phyloP scores from a whole-genome alignment of 2,113 vertebrate species.

The Podilymbus podiceps region DNA sequence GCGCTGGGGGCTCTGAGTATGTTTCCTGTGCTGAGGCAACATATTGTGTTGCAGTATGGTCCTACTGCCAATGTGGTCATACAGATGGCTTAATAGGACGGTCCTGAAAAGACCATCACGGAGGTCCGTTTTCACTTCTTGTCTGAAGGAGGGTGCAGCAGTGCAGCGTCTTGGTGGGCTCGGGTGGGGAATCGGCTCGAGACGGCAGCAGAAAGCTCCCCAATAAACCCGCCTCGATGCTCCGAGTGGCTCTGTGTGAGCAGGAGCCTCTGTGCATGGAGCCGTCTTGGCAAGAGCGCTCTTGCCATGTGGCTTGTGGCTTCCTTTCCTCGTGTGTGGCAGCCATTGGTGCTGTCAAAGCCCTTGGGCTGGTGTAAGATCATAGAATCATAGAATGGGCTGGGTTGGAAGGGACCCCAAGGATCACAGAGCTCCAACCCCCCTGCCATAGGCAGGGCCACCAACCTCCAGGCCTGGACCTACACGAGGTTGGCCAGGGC shows the following conservation, averaged over 20 bases:
- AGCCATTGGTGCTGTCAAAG: background rate
- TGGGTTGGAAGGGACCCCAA: too few relatives aligned
- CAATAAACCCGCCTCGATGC: background rate
- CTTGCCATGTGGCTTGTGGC: fast-evolving
- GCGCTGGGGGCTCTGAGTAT: background rate
- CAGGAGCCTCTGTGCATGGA: background rate
- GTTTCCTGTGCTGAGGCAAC: background rate
- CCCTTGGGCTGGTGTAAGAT: background rate
- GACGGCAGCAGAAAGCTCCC: background rate
- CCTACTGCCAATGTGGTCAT: background rate
- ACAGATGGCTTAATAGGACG: conserved; percentile 2
- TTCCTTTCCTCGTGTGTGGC: background rate
- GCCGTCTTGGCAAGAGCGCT: background rate
- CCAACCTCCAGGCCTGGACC: too few relatives aligned
- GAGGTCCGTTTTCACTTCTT: background rate
- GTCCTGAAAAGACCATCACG: background rate
- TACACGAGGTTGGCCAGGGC: too few relatives aligned
- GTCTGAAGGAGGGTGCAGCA: background rate
- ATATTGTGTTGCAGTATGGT: conserved; percentile 23
- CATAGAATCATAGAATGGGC: too few relatives aligned
- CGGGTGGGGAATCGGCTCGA: background rate
- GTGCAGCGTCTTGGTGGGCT: fast-evolving
- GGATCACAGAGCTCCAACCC: too few relatives aligned
- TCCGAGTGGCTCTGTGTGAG: background rate
- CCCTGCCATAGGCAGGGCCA: too few relatives aligned